Evolutionary conservation across 2,888 invertebrate genomes (phyloP), one percentile per base, ranked within the genome.

Genomic region (Diogma glabrata): DNA sequence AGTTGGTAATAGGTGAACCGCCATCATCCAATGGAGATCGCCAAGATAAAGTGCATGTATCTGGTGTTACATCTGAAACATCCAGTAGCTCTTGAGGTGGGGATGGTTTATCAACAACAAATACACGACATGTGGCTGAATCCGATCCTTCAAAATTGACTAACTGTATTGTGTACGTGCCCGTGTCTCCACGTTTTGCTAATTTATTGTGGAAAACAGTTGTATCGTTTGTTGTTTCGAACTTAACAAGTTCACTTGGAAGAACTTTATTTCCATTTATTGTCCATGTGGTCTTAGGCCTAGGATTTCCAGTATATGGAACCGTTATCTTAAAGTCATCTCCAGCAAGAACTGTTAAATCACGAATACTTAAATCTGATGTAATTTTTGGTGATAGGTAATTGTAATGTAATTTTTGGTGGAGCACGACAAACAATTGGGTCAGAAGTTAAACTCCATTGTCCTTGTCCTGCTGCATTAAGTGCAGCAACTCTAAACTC

Each of bases 391-490:
- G 96, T 50, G 89, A 84, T 69, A 87, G n/a, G n/a, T n/a, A n/a
- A n/a, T n/a, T n/a, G n/a, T n/a, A n/a, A n/a, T n/a, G n/a, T n/a
- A n/a, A n/a, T n/a, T n/a, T n/a, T 81, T 50, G 91, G 86, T 53
- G 94, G 88, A 38, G 92, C 87, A 57, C 86, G 80, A 49, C 94
- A 94, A 55, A 85, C 80, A 66, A 97, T 93, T 4, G 87, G 80
- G 60, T 94, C 94, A 20, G 94, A 93, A 51, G 87, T 85, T 57
- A 89, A 86, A 58, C 93, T 93, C 76, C 81, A 99, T 3, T 88
- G 87, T 43, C 97, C 94, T 65, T 91, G 90, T 0, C 99, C 99
- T 7, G 97, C 99, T 5, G 93, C 93, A 67, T 95, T 99, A n/a
- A 94, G 75, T 1, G 96, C 99, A 1, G 91, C 84, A 3, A 97